A percentile compares a stretch with the other conserved stretches of the same genome.
phyloP scores from a whole-genome alignment of 2,888 invertebrate genomes.

The Acleris holmiana region DNA sequence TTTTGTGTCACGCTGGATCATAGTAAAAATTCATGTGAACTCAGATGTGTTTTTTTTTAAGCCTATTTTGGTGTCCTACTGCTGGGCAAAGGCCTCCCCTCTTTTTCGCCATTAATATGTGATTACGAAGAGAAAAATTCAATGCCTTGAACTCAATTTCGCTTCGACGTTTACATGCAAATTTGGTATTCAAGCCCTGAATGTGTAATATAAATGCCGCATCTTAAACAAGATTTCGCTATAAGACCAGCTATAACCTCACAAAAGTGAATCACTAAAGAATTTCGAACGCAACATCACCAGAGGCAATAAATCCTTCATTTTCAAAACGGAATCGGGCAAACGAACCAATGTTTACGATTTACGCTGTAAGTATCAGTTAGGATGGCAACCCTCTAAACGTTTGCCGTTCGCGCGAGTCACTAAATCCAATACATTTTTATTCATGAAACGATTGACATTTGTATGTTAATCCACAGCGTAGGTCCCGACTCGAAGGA shows the following conservation, averaged over 20 bases:
- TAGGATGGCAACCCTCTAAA: constrained; percentile 63
- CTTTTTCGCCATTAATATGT: too few species aligned
- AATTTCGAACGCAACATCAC: constrained; percentile 21
- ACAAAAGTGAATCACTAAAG: constrained; percentile 13
- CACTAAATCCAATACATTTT: constrained; percentile 85
- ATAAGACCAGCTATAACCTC: constrained; percentile 10
- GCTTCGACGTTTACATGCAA: too few species aligned
- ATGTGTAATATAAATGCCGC: not conserved
- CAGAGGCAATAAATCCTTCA: constrained; percentile 26
- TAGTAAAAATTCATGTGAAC: too few species aligned
- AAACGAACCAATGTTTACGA: constrained; percentile 59
- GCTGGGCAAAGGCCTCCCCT: too few species aligned
- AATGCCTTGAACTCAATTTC: too few species aligned
- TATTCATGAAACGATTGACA: constrained; percentile 85
- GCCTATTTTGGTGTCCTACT: too few species aligned
- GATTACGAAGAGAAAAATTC: too few species aligned
- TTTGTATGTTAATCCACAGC: constrained; percentile 83
- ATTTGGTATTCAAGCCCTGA: too few species aligned
- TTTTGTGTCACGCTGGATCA: too few species aligned
- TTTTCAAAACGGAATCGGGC: constrained; percentile 32
- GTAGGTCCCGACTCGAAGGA: constrained; percentile 78
- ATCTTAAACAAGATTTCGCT: constrained; percentile 10
- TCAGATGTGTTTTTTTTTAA: too few species aligned
- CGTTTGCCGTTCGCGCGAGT: constrained; percentile 69
- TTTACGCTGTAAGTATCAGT: constrained; percentile 69